Evolutionary conservation across 64 coral and sea anemone genomes (phyloP).

Genomic region (Catalaphyllia jardinei): DNA sequence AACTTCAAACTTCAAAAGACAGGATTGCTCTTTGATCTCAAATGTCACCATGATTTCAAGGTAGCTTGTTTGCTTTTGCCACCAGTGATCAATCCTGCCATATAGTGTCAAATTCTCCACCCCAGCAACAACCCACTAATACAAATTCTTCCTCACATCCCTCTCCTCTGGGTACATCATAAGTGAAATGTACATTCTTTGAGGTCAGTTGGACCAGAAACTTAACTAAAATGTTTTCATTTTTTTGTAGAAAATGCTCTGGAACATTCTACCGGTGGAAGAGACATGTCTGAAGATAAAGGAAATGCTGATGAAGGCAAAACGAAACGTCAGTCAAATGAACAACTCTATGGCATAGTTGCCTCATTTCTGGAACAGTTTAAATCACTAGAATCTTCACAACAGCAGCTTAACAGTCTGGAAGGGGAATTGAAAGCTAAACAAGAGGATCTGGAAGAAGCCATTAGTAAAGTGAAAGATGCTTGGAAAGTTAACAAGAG

Average conservation of each 20-base stretch:
- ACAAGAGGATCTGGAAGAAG: conserved; percentile 10
- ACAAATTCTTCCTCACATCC: too few relatives aligned
- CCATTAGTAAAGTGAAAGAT: conserved; percentile 20
- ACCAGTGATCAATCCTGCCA: neutral
- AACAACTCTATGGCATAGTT: neutral
- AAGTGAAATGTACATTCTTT: too few relatives aligned
- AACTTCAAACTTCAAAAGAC: too few relatives aligned
- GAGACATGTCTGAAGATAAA: neutral
- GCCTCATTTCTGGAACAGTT: conserved; percentile 41
- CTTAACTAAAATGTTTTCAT: neutral
- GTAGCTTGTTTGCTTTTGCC: neutral
- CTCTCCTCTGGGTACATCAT: too few relatives aligned
- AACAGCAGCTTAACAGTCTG: neutral
- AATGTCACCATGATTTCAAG: too few relatives aligned
- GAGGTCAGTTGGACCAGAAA: too few relatives aligned
- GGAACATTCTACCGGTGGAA: neutral
- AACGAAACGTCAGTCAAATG: conserved; percentile 10
- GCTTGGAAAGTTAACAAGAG: conserved; percentile 10
- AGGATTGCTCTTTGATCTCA: too few relatives aligned
- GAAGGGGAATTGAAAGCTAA: conserved; percentile 20
- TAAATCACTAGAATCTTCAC: conserved; percentile 22
- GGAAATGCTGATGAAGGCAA: neutral
- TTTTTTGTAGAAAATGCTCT: neutral
- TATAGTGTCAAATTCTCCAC: too few relatives aligned
- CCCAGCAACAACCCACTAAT: too few relatives aligned